phyloP scores from a whole-genome alignment of 2,888 invertebrate genomes.

The Anarsia innoxiella region DNA sequence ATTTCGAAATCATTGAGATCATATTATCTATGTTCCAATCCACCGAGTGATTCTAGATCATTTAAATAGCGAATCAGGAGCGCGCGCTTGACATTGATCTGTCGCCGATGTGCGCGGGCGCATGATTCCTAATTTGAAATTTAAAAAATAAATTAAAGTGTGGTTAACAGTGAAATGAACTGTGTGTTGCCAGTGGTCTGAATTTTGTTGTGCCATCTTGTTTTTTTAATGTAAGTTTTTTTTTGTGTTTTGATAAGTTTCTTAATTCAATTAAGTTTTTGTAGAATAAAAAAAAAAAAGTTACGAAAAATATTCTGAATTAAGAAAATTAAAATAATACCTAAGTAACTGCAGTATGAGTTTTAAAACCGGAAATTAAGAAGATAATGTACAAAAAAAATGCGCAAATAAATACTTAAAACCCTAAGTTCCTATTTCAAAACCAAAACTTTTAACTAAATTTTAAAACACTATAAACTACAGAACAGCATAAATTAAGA shows the following conservation, averaged over 20 bases:
- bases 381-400: too few species aligned
- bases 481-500: too few species aligned
- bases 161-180: constrained; percentile 6
- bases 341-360: too few species aligned
- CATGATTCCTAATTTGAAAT: constrained; percentile 20
- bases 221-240: constrained; percentile 14
- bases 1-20: constrained; percentile 40
- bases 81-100: constrained; percentile 58
- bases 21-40: constrained; percentile 39
- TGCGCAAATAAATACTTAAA: too few species aligned
- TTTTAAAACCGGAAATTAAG: too few species aligned
- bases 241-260: not conserved
- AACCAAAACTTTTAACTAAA: too few species aligned
- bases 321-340: too few species aligned
- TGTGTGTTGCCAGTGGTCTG: constrained; percentile 3
- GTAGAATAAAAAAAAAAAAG: too few species aligned
- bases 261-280: too few species aligned
- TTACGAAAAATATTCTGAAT: too few species aligned
- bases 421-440: too few species aligned
- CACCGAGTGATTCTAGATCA: constrained; percentile 49
- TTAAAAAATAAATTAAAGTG: constrained; percentile 7
- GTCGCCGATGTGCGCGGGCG: constrained; percentile 36
- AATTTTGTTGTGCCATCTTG: constrained; percentile 6
- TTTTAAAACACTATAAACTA: too few species aligned
- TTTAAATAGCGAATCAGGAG: constrained; percentile 67